These are phyloP conservation scores for Phrynocephalus guinanensis DNA, from an alignment of 2,797 vertebrate genomes.

Conservation along the genomic window DNA sequence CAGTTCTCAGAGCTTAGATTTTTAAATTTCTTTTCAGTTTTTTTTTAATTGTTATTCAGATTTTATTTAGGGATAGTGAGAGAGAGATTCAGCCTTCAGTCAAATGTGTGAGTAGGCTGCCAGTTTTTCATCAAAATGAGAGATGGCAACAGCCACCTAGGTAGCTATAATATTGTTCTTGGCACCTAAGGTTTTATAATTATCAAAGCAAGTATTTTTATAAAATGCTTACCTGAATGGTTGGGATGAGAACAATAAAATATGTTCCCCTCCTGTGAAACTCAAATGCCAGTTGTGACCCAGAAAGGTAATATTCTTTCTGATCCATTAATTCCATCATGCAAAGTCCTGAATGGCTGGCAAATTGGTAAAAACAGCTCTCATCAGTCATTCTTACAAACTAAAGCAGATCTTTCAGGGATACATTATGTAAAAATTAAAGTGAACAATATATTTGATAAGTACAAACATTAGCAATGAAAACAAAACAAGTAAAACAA, in stretches of 20 bases:
- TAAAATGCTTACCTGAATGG: background rate
- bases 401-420: background rate
- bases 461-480: background rate
- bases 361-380: constrained; percentile 17
- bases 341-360: constrained; percentile 12
- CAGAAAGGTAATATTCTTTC: background rate
- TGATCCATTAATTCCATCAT: background rate
- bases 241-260: background rate
- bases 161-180: constrained; percentile 8
- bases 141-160: background rate
- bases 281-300: background rate
- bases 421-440: constrained; percentile 15
- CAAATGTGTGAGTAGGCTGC: background rate
- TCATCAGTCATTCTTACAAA: background rate
- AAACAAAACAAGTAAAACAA: background rate
- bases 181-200: background rate
- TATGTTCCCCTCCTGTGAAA: background rate
- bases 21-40: too few species aligned
- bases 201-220: background rate
- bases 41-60: too few species aligned
- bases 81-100: background rate
- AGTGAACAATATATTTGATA: background rate
- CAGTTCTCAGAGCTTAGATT: too few species aligned
- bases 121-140: background rate
- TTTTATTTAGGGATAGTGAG: background rate